These are phyloP conservation scores for Rhagoletis zephyria DNA, from an alignment of 1,140 invertebrate species.

Conservation along the genomic window DNA sequence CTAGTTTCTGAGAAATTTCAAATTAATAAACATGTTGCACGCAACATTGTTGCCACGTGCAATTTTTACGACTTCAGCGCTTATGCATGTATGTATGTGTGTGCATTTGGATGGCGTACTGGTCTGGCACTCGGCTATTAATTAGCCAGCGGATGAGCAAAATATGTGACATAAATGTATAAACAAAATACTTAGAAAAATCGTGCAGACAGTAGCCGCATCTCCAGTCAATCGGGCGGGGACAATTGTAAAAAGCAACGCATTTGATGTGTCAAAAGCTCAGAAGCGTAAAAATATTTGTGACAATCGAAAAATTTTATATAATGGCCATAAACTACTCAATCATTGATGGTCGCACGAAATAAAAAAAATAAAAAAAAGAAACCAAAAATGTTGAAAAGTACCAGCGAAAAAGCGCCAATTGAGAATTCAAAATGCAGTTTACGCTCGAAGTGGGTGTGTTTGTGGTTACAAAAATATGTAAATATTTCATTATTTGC, in stretches of 20 bases:
- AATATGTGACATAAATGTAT: background rate
- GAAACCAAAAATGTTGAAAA: background rate
- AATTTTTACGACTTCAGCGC: background rate
- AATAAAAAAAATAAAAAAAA: background rate
- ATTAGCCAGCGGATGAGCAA: background rate
- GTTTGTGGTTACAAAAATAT: background rate
- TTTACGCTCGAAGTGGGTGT: background rate
- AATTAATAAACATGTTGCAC: conserved; percentile 30
- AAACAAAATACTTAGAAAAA: background rate
- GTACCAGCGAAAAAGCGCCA: background rate
- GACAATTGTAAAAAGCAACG: background rate
- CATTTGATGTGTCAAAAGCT: conserved; percentile 15
- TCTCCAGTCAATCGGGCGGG: conserved; percentile 3
- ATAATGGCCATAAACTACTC: conserved; percentile 19
- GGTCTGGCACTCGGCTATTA: background rate
- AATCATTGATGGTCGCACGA: background rate
- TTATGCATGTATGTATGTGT: too few species aligned
- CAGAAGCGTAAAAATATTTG: conserved; percentile 14
- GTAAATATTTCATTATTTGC: background rate
- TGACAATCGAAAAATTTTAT: background rate
- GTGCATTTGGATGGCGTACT: background rate
- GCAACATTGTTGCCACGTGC: conserved; percentile 23
- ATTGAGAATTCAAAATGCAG: background rate
- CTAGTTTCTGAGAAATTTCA: conserved; percentile 1
- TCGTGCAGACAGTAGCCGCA: background rate